phyloP scores from a whole-genome alignment of 2,113 vertebrate species.

The Bostrychus sinensis region DNA sequence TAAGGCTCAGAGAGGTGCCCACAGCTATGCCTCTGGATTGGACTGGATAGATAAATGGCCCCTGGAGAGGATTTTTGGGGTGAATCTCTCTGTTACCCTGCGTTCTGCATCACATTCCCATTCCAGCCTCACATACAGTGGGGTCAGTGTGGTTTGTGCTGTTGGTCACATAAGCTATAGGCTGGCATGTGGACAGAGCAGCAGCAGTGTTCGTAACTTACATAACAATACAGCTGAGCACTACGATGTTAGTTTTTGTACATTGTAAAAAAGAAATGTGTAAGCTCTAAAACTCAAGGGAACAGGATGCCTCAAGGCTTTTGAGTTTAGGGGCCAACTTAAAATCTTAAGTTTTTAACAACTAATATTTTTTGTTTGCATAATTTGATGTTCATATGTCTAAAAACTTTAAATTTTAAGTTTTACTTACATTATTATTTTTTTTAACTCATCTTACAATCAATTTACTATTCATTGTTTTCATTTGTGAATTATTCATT shows the following conservation, averaged over 20 bases:
- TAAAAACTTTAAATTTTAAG: no score
- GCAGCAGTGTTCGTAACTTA: slow-evolving; percentile 39
- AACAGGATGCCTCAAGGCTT: no score
- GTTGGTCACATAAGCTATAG: slow-evolving; percentile 37
- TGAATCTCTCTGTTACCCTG: slow-evolving; percentile 29
- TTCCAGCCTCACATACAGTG: slow-evolving; percentile 20
- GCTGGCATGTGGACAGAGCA: slow-evolving; percentile 43
- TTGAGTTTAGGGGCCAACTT: no score
- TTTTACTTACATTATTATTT: no score
- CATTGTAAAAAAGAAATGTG: no score
- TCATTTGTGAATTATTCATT: no score
- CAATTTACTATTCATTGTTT: no score
- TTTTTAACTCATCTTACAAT: no score
- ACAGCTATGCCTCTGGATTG: slow-evolving; percentile 41
- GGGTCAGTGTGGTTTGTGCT: slow-evolving; percentile 34
- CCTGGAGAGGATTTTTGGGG: slow-evolving; percentile 24
- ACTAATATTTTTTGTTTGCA: no score
- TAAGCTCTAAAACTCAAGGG: no score
- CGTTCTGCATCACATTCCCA: slow-evolving; percentile 40
- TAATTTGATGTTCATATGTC: no score
- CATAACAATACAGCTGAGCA: slow-evolving; percentile 31
- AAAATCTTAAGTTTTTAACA: no score
- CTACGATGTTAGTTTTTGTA: slow-evolving; percentile 11
- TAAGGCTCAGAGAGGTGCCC: slow-evolving; percentile 53
- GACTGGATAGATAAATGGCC: slow-evolving; percentile 41